Conservation (phyloP, 2,888 invertebrate species). For the Brassicogethes aeneus region DNA sequence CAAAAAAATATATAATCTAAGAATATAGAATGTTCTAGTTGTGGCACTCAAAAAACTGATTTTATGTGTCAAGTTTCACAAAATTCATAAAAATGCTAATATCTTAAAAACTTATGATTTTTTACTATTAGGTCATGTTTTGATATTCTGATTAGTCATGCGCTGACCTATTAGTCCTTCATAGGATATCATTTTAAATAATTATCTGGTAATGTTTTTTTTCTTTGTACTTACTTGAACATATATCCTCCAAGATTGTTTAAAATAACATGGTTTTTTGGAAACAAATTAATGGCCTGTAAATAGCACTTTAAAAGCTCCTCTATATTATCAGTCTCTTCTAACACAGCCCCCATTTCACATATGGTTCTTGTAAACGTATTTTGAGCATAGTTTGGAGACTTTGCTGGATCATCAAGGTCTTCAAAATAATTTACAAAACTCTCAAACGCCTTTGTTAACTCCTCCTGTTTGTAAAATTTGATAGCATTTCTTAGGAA, state of each 20-base stretch:
- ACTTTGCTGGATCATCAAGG: conserved; percentile 17
- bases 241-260: conserved; percentile 45
- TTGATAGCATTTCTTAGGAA: background rate
- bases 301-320: conserved; percentile 38
- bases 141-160: no score
- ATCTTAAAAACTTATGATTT: no score
- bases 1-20: no score
- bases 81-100: no score
- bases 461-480: background rate
- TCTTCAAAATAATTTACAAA: conserved; percentile 26
- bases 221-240: conserved; percentile 41
- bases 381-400: conserved; percentile 17
- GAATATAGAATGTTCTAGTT: no score
- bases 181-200: no score
- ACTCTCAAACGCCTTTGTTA: conserved; percentile 19
- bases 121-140: no score
- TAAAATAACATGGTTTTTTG: conserved; percentile 41
- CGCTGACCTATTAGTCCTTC: no score
- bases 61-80: no score
- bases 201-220: no score
- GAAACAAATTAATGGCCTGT: conserved; percentile 41
- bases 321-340: conserved; percentile 28
- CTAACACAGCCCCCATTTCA: conserved; percentile 25
- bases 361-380: conserved; percentile 24
- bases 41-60: no score